Evolutionary conservation across 2,113 vertebrate species (phyloP), one percentile per base, ranked within the genome.

Genomic region (Cyprinus carpio): DNA sequence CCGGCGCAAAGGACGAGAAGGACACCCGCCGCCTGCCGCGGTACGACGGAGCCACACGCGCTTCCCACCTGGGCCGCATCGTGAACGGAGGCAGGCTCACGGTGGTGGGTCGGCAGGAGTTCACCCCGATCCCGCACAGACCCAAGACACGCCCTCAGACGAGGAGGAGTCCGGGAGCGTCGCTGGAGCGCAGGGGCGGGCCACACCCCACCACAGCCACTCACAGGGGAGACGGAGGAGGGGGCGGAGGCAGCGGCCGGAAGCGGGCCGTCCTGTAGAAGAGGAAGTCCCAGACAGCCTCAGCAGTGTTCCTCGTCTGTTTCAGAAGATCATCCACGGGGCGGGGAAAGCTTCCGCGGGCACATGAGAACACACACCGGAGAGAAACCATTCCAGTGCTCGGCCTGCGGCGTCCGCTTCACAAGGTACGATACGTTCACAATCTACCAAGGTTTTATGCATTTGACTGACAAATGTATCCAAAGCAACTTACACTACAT

Each of bases 361-460:
- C 98, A 99, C 93, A 99, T 99, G 97, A 95, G 97, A 87, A 99
- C 98, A 3, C 98, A 99, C 90, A 99, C 98, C 0, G 98, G 98
- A 0, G 98, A 99, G 93, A 99, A 99, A 88, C 98, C 98, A 4
- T 99, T 99, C 2, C 97, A 97, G 92, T 99, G 98, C 86, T 92
- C 95, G 1, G 95, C 97, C 90, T 99, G 98, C 3, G 98, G 97
- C 0, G 98, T 99, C 31, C 96, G 98, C 25, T 99, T 99, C 90
- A 99, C 98, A 34, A 93, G 98, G 98, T 98, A 37, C 34, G 34
- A 40, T 40, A 7, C 40, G 40, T 8, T 40, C 40, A 40, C 40
- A 40, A 40, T 40, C 40, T 40, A 40, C 40, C 40, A 40, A 0
- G 40, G 40, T 2, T 40, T 40, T 8, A 40, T 40, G 40, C 40